Conservation (phyloP, 2,888 invertebrate species). For the Melanargia galathea region DNA sequence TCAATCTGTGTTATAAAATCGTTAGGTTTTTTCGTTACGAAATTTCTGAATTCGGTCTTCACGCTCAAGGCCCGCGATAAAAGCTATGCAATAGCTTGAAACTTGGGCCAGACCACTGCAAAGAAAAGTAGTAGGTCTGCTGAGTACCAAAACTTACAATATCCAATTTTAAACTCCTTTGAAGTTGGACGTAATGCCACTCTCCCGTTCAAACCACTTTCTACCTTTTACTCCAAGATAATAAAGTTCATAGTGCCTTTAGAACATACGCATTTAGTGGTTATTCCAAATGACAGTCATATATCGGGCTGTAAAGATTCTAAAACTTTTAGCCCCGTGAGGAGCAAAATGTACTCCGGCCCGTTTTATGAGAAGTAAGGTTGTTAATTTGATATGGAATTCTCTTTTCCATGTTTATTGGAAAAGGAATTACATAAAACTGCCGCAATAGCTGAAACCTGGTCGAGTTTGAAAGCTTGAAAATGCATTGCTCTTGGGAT, state of each 20-base stretch:
- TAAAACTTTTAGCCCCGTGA: conserved; percentile 40
- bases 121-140: conserved; percentile 32
- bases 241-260: conserved; percentile 41
- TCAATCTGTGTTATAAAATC: too few relatives aligned
- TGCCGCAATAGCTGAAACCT: neutral
- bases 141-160: conserved; percentile 55
- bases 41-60: too few relatives aligned
- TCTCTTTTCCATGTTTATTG: conserved; percentile 12
- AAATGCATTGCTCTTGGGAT: too few relatives aligned
- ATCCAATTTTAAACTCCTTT: conserved; percentile 63
- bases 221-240: conserved; percentile 34
- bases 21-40: too few relatives aligned
- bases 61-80: too few relatives aligned
- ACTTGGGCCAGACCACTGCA: conserved; percentile 27
- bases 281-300: conserved; percentile 46
- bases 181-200: conserved; percentile 41
- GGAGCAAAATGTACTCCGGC: conserved; percentile 33
- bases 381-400: conserved; percentile 29
- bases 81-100: conserved; percentile 7
- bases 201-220: conserved; percentile 19
- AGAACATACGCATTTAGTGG: conserved; percentile 25
- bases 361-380: conserved; percentile 15
- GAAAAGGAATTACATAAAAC: conserved; percentile 3
- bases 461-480: neutral
- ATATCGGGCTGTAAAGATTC: conserved; percentile 44